Evolutionary conservation across 2,888 invertebrate genomes (phyloP).

Genomic region (Lepeophtheirus nordmannii): DNA sequence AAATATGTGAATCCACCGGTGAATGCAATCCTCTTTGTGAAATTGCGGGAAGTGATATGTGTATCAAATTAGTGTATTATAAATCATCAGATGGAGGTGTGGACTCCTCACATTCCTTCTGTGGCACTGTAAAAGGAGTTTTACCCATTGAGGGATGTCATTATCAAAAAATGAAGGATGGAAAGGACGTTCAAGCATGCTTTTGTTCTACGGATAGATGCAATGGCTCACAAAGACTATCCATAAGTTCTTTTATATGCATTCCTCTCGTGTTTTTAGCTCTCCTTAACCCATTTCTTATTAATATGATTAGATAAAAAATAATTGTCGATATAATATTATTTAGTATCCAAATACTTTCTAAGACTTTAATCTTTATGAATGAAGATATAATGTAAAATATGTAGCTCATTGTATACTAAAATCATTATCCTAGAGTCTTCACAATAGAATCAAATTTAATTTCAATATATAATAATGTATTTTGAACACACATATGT

Average conservation of each 20-base stretch:
- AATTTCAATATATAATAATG: too few relatives aligned
- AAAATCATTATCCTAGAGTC: too few relatives aligned
- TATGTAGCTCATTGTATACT: too few relatives aligned
- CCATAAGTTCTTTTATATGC: background rate
- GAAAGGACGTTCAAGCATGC: constrained; percentile 10
- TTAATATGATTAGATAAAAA: too few relatives aligned
- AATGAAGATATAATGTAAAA: too few relatives aligned
- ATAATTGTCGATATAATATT: too few relatives aligned
- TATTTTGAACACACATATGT: too few relatives aligned
- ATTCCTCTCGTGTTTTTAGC: too few relatives aligned
- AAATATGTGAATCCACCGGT: background rate
- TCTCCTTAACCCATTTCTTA: too few relatives aligned
- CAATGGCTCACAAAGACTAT: background rate
- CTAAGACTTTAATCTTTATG: too few relatives aligned
- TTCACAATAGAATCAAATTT: too few relatives aligned
- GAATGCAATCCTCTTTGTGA: constrained; percentile 6
- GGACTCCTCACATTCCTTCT: constrained; percentile 1
- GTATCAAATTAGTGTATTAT: constrained; percentile 6
- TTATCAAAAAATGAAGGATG: constrained; percentile 10
- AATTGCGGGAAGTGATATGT: background rate
- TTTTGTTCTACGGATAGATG: constrained; percentile 11
- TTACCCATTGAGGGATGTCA: constrained; percentile 4
- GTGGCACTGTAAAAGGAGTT: constrained; percentile 4
- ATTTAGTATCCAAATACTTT: too few relatives aligned
- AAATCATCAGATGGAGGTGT: background rate